phyloP scores from a whole-genome alignment of 1,140 invertebrate genomes.

The Holcopasites calliopsidis region DNA sequence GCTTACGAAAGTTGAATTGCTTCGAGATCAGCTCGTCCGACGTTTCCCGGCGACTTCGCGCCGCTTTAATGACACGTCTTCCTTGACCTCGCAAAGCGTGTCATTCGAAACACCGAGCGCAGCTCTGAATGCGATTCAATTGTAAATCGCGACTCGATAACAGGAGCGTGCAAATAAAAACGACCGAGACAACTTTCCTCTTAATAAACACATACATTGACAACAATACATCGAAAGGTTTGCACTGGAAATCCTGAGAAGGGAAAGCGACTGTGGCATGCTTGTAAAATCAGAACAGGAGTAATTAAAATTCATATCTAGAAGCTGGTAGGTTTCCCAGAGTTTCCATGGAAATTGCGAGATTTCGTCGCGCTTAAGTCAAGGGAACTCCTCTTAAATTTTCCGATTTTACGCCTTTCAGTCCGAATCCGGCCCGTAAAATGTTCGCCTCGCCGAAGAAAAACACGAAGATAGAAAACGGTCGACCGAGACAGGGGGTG shows the following conservation, averaged over 20 bases:
- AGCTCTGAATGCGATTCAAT: constrained; percentile 10
- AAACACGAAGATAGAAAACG: not conserved
- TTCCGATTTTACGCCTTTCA: constrained; percentile 62
- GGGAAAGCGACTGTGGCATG: no score
- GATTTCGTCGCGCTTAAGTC: not conserved
- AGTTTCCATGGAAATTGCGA: not conserved
- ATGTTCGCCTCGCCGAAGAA: constrained; percentile 49
- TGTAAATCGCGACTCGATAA: not conserved
- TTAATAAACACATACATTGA: no score
- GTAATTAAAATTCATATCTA: no score
- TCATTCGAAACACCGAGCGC: constrained; percentile 9
- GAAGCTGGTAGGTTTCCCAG: not conserved
- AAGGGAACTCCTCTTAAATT: constrained; percentile 58
- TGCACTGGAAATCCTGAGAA: no score
- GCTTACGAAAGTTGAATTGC: constrained; percentile 31
- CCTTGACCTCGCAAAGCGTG: not conserved
- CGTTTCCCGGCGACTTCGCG: constrained; percentile 14
- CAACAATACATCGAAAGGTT: no score
- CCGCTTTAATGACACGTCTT: constrained; percentile 28
- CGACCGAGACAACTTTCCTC: not conserved
- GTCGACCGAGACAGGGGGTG: not conserved
- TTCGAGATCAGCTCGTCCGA: constrained; percentile 15
- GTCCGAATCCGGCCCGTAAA: constrained; percentile 64
- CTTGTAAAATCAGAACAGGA: no score
- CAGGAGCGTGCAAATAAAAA: not conserved